Conservation (phyloP, 2,797 vertebrate genomes). For the Acanthis flammea region DNA sequence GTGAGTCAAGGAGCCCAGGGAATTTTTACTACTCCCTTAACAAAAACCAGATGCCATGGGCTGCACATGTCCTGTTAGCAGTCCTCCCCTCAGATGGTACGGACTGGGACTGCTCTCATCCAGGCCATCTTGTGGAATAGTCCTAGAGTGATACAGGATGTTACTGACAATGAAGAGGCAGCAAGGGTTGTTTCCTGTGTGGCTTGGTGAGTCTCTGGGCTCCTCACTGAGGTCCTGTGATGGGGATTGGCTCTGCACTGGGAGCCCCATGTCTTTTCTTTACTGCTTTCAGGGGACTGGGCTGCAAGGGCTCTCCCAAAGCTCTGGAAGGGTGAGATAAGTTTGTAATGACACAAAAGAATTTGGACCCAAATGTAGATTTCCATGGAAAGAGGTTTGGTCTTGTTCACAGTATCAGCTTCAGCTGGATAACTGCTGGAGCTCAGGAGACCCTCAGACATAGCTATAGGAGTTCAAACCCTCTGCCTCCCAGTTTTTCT, state of each 20-base stretch:
- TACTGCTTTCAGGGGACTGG: background rate
- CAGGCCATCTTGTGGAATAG: background rate
- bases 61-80: background rate
- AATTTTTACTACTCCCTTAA: slow-evolving; percentile 40
- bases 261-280: background rate
- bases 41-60: background rate
- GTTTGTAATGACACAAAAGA: fast-evolving
- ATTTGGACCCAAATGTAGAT: background rate
- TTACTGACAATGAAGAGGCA: background rate
- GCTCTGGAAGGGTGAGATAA: background rate
- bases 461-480: fast-evolving
- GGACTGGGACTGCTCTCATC: background rate
- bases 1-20: background rate
- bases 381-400: background rate
- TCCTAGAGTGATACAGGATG: fast-evolving
- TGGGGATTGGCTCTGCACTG: background rate
- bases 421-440: background rate
- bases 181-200: fast-evolving
- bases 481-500: background rate
- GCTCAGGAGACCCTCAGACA: background rate
- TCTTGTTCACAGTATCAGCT: background rate
- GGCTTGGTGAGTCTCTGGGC: background rate
- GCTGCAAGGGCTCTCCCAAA: background rate
- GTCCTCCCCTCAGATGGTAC: background rate
- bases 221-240: background rate